phyloP scores from a whole-genome alignment of 2,113 vertebrate species.

The Tragelaphus scriptus region DNA sequence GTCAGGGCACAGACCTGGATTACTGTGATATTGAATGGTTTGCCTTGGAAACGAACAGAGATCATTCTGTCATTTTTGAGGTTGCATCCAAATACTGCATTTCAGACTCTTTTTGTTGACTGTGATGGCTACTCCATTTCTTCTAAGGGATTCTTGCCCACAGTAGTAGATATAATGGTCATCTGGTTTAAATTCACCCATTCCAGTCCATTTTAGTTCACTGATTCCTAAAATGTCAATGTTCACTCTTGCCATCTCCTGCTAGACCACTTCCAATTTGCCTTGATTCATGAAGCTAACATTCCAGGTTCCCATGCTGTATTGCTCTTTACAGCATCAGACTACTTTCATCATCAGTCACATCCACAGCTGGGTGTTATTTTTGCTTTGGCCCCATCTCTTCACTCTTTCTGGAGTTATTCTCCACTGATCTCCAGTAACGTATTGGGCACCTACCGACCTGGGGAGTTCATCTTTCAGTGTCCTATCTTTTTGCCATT shows the following conservation, averaged over 20 bases:
- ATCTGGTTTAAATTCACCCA: background rate
- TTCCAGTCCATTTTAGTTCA: background rate
- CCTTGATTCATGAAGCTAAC: background rate
- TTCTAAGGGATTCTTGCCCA: background rate
- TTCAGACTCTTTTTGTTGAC: too few species aligned
- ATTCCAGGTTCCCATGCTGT: background rate
- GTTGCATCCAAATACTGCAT: too few species aligned
- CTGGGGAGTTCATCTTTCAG: background rate
- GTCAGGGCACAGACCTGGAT: too few species aligned
- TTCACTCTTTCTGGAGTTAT: background rate
- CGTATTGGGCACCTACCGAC: background rate
- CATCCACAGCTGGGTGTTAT: background rate
- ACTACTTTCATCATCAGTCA: background rate
- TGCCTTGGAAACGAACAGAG: too few species aligned
- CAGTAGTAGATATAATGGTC: background rate
- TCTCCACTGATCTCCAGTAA: background rate
- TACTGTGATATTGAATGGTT: too few species aligned
- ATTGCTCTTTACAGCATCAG: background rate
- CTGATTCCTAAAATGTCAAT: background rate
- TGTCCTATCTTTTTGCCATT: background rate
- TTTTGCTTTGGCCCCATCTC: background rate
- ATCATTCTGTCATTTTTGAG: too few species aligned
- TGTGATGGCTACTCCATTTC: too few species aligned
- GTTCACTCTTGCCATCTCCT: background rate
- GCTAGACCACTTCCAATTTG: background rate